Evolutionary conservation across 2,888 invertebrate species (phyloP).

Genomic region (Galerucella pusilla): DNA sequence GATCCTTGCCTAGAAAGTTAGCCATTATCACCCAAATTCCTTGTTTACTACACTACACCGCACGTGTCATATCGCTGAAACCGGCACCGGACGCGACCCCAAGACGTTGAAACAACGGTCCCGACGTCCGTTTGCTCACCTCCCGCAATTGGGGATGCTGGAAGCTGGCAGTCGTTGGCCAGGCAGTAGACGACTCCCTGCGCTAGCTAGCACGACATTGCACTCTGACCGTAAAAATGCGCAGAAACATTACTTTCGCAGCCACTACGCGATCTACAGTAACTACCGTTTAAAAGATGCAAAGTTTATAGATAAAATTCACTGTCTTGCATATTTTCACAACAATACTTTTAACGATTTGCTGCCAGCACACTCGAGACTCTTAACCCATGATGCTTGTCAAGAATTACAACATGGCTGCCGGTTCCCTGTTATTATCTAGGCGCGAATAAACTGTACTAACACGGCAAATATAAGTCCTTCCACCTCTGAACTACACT

Average conservation of each 20-base stretch:
- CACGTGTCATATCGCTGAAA: slow-evolving; percentile 64
- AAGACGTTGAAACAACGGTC: slow-evolving; percentile 54
- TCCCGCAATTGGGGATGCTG: slow-evolving; percentile 65
- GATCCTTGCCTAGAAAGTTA: slow-evolving; percentile 74
- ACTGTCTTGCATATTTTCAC: slow-evolving; percentile 49
- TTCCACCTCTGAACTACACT: slow-evolving; percentile 10
- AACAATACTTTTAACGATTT: slow-evolving; percentile 48
- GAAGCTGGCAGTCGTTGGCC: slow-evolving; percentile 60
- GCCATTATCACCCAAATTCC: slow-evolving; percentile 68
- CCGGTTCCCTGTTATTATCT: slow-evolving; percentile 64
- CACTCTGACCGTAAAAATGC: slow-evolving; percentile 65
- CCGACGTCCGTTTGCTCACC: slow-evolving; percentile 61
- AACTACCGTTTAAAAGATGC: slow-evolving; percentile 56
- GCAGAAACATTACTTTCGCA: slow-evolving; percentile 64
- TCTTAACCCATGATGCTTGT: slow-evolving; percentile 66
- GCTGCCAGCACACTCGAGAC: slow-evolving; percentile 52
- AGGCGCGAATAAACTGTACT: slow-evolving; percentile 46
- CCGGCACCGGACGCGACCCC: slow-evolving; percentile 61
- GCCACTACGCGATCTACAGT: slow-evolving; percentile 58
- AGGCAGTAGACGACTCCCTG: slow-evolving; percentile 64
- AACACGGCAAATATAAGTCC: slow-evolving; percentile 5
- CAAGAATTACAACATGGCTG: slow-evolving; percentile 66
- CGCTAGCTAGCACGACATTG: slow-evolving; percentile 65
- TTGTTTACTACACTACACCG: slow-evolving; percentile 59
- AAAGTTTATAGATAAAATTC: slow-evolving; percentile 51